phyloP scores from a whole-genome alignment of 2,797 vertebrate genomes.

The Spondyliosoma cantharus region DNA sequence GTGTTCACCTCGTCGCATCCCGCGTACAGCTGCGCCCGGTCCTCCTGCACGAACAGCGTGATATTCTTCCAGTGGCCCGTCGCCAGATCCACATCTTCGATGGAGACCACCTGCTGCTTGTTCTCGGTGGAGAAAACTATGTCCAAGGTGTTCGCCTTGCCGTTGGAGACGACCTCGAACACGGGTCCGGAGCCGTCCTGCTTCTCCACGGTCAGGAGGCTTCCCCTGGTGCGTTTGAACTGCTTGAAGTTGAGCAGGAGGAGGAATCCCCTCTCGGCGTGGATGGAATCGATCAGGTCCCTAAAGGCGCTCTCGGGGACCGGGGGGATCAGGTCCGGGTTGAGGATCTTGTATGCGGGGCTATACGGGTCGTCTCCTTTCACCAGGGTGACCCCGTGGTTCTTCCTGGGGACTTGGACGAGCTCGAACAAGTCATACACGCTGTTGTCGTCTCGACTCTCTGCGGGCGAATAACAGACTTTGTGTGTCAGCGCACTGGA shows the following conservation, averaged over 20 bases:
- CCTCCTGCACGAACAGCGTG: slow-evolving; percentile 93
- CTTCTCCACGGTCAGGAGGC: slow-evolving; percentile 92
- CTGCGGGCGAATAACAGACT: slow-evolving; percentile 66
- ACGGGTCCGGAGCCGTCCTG: slow-evolving; percentile 87
- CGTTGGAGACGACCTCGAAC: slow-evolving; percentile 95
- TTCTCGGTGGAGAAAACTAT: slow-evolving; percentile 93
- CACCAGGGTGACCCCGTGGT: slow-evolving; percentile 91
- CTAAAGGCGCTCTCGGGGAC: slow-evolving; percentile 85
- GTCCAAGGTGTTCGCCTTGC: slow-evolving; percentile 95
- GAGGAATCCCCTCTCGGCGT: slow-evolving; percentile 91
- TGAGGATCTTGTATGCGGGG: slow-evolving; percentile 93
- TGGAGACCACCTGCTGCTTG: slow-evolving; percentile 89
- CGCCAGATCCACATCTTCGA: slow-evolving; percentile 93
- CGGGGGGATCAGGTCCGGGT: slow-evolving; percentile 93
- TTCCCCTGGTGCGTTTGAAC: slow-evolving; percentile 90
- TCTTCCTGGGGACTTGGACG: slow-evolving; percentile 92
- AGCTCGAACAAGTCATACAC: slow-evolving; percentile 92
- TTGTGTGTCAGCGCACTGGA: slow-evolving; percentile 35
- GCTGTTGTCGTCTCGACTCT: slow-evolving; percentile 88
- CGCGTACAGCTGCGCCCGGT: slow-evolving; percentile 91
- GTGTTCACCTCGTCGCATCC: slow-evolving; percentile 94
- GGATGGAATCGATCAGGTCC: slow-evolving; percentile 87
- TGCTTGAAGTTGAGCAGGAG: slow-evolving; percentile 93
- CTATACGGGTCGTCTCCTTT: slow-evolving; percentile 90
- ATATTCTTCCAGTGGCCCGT: slow-evolving; percentile 96